Percentiles rank a stretch among this genome's conserved stretches.
phyloP scores from a whole-genome alignment of 2,113 vertebrate species.

The Cathartes aura region DNA sequence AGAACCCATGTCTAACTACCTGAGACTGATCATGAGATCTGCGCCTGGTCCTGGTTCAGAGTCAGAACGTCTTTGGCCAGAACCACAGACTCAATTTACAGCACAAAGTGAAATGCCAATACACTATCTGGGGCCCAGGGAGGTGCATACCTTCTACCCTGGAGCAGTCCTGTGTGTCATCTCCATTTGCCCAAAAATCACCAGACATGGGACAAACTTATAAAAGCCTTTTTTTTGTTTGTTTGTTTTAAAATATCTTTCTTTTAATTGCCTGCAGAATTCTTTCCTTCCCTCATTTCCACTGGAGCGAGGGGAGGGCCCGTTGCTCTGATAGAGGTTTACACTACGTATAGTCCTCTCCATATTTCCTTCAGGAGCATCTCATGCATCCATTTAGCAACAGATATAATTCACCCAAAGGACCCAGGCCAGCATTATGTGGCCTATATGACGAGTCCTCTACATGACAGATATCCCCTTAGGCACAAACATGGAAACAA shows the following conservation, averaged over 20 bases:
- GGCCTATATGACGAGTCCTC: not conserved
- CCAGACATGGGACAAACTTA: not conserved
- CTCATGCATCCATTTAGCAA: not conserved
- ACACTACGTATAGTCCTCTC: not conserved
- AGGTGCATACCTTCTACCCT: not conserved
- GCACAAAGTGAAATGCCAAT: not conserved
- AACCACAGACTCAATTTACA: not conserved
- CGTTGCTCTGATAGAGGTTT: not conserved
- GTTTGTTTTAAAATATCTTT: not conserved
- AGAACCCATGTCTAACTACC: not conserved
- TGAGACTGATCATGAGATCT: fast-evolving
- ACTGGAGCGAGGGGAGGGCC: not conserved
- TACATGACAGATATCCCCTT: not conserved
- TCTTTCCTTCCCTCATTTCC: not conserved
- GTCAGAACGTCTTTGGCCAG: not conserved
- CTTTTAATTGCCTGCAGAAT: not conserved
- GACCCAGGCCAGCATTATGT: not conserved
- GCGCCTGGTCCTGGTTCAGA: not conserved
- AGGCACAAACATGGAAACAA: not conserved
- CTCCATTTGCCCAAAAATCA: not conserved
- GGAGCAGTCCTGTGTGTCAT: not conserved
- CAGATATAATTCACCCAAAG: not conserved
- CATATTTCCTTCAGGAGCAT: not conserved
- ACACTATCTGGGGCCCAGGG: too few species aligned
- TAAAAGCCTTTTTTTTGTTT: not conserved